phyloP scores from a whole-genome alignment of 2,888 invertebrate species.

The Cremastinae sp. region DNA sequence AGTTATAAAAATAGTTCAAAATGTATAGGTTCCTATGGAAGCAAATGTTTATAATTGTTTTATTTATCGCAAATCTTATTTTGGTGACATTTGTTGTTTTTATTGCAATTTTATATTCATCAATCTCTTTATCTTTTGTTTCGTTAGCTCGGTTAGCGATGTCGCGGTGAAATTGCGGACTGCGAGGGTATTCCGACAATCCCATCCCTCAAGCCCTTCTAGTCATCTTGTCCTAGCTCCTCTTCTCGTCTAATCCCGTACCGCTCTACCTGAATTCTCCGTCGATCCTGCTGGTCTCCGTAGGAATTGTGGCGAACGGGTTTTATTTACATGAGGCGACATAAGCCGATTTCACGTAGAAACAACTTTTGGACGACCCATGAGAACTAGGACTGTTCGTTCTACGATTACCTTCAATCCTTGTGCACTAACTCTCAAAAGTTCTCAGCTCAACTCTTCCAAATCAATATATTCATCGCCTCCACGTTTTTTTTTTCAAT shows the following conservation, averaged over 20 bases:
- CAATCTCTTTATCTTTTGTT: neutral
- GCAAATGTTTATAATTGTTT: slow-evolving; percentile 35
- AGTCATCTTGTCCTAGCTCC: slow-evolving; percentile 31
- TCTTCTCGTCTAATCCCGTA: slow-evolving; percentile 44
- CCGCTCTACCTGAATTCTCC: slow-evolving; percentile 16
- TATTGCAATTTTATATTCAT: slow-evolving; percentile 4
- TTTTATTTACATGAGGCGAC: slow-evolving; percentile 55
- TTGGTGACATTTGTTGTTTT: slow-evolving; percentile 1
- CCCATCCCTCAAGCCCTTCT: slow-evolving; percentile 7
- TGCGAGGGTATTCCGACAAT: slow-evolving; percentile 41
- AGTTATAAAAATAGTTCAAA: too few species aligned
- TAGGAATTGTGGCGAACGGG: slow-evolving; percentile 37
- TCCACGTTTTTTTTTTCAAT: slow-evolving; percentile 10
- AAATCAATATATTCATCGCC: slow-evolving; percentile 4
- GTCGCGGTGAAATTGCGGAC: slow-evolving; percentile 52
- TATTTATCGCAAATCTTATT: slow-evolving; percentile 34
- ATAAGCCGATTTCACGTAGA: slow-evolving; percentile 60
- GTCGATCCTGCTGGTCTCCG: slow-evolving; percentile 27
- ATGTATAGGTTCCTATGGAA: too few species aligned
- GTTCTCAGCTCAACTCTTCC: slow-evolving; percentile 17
- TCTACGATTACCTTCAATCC: slow-evolving; percentile 33
- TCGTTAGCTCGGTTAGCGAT: slow-evolving; percentile 42
- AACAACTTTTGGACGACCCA: slow-evolving; percentile 19
- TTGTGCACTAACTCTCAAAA: slow-evolving; percentile 18
- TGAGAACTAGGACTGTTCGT: slow-evolving; percentile 23